phyloP scores from a whole-genome alignment of 2,797 vertebrate genomes.

The Pogoniulus pusillus region DNA sequence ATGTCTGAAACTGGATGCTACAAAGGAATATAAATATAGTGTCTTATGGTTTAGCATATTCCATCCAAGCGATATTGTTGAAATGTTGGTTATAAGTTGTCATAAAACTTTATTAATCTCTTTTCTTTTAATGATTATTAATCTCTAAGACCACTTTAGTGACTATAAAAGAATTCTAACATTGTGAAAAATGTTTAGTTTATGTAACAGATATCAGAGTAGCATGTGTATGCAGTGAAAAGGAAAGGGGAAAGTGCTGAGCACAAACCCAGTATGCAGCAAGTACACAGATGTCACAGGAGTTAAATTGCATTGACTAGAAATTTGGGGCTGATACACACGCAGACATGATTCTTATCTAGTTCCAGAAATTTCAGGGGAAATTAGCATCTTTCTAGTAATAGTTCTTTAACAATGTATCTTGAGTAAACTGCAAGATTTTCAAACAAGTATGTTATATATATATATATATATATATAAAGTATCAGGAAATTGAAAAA shows the following conservation, averaged over 20 bases:
- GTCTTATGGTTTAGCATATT: neutral
- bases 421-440: neutral
- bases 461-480: neutral
- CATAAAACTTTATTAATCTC: neutral
- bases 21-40: neutral
- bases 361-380: neutral
- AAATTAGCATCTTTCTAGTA: neutral
- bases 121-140: neutral
- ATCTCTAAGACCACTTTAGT: neutral
- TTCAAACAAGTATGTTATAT: neutral
- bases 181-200: neutral
- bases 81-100: neutral
- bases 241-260: neutral
- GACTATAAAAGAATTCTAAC: neutral
- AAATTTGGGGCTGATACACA: neutral
- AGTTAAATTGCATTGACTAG: neutral
- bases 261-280: neutral
- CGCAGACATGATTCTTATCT: neutral
- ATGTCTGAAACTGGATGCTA: neutral
- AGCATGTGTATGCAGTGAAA: neutral
- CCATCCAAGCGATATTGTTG: neutral
- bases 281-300: neutral
- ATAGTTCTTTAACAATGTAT: neutral
- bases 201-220: neutral
- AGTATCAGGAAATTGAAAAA: neutral